Evolutionary conservation across 1,140 invertebrate genomes (phyloP).

Genomic region (Philotrypesis tridentata): DNA sequence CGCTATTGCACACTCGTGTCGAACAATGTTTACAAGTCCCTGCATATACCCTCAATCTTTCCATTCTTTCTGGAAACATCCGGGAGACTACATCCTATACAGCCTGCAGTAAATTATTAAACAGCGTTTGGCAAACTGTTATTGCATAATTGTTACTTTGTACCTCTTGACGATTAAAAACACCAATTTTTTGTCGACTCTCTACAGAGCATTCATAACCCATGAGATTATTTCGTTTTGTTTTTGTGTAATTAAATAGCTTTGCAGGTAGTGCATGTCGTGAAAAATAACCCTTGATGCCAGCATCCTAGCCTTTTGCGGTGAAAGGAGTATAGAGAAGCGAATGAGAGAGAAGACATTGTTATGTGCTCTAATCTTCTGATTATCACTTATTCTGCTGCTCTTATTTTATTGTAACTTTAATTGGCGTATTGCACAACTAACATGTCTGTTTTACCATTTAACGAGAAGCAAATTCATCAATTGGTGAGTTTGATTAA

Average conservation of each 20-base stretch:
- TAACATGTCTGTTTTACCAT: constrained; percentile 69
- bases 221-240: constrained; percentile 42
- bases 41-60: not conserved
- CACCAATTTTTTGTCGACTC: not conserved
- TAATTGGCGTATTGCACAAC: constrained; percentile 57
- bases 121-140: not conserved
- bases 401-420: constrained; percentile 53
- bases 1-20: not conserved
- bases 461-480: constrained; percentile 70
- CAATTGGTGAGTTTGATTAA: constrained; percentile 67
- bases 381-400: constrained; percentile 51
- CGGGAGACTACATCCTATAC: too few relatives aligned
- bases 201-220: not conserved
- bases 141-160: not conserved
- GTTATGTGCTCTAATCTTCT: constrained; percentile 53
- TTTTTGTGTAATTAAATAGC: constrained; percentile 55
- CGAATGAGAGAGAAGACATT: constrained; percentile 45
- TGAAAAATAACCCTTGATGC: constrained; percentile 49
- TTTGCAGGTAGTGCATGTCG: constrained; percentile 64
- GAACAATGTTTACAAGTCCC: not conserved
- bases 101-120: not conserved
- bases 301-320: constrained; percentile 51
- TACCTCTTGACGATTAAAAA: not conserved
- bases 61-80: not conserved
- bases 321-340: constrained; percentile 50